Evolutionary conservation across 2,888 invertebrate genomes (phyloP).

Genomic region (Drosophila paramelanica): DNA sequence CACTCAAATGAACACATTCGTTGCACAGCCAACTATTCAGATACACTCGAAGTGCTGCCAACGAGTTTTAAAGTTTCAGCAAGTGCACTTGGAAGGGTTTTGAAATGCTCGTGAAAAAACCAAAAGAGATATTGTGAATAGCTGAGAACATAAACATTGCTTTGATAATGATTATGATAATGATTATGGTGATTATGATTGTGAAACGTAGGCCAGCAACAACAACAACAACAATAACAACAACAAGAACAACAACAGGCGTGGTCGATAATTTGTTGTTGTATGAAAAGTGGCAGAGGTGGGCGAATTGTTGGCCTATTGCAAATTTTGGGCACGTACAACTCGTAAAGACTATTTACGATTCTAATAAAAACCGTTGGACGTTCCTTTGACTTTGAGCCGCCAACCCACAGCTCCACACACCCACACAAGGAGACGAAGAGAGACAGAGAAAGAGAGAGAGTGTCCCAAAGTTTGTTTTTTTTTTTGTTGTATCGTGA

Average conservation of each 20-base stretch:
- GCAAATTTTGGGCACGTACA: conserved; percentile 78
- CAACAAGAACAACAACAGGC: conserved; percentile 7
- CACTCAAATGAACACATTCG: conserved; percentile 6
- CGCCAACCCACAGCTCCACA: conserved; percentile 17
- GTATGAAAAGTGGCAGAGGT: conserved; percentile 19
- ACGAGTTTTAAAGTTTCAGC: conserved; percentile 8
- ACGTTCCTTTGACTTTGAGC: conserved; percentile 55
- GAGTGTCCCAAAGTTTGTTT: conserved; percentile 3
- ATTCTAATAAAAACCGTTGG: conserved; percentile 77
- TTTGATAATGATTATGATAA: conserved; percentile 70
- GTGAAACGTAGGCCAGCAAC: conserved; percentile 44
- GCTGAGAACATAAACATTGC: conserved; percentile 60
- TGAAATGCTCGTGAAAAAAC: conserved; percentile 2
- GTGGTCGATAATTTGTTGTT: conserved; percentile 72
- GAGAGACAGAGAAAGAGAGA: not conserved
- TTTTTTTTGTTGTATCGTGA: conserved; percentile 45
- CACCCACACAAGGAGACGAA: conserved; percentile 20
- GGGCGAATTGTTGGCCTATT: conserved; percentile 71
- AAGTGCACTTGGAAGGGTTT: conserved; percentile 29
- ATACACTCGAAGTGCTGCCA: not conserved
- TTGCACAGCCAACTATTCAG: not conserved
- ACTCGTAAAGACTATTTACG: conserved; percentile 80
- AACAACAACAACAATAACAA: not conserved
- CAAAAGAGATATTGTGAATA: not conserved
- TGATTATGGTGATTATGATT: conserved; percentile 63